Conservation (phyloP, 2,888 invertebrate genomes). For the Drosophila cognata region DNA sequence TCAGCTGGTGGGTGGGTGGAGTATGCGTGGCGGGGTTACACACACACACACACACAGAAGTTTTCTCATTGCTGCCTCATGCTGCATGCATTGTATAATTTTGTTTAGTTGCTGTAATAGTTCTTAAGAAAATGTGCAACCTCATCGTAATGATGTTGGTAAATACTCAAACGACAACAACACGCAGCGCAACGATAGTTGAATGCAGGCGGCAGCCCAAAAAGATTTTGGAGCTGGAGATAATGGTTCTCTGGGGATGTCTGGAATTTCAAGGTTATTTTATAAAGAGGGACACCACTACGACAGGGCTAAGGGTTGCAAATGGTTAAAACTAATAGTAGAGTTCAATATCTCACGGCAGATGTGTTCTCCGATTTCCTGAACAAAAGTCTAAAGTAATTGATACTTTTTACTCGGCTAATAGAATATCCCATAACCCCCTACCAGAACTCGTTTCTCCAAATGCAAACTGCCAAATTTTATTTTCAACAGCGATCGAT, state of each 20-base stretch:
- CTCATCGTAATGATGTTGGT: constrained; percentile 77
- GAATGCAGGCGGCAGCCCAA: constrained; percentile 22
- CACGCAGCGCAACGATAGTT: constrained; percentile 7
- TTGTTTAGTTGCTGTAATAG: constrained; percentile 74
- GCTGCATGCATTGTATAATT: constrained; percentile 63
- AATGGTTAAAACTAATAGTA: neutral
- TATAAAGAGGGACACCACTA: constrained; percentile 8
- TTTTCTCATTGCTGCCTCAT: constrained; percentile 19
- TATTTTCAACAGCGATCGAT: constrained; percentile 71
- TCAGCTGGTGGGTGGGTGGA: constrained; percentile 54
- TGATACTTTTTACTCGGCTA: constrained; percentile 57
- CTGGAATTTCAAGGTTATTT: constrained; percentile 62
- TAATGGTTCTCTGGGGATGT: constrained; percentile 61
- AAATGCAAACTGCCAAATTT: constrained; percentile 49
- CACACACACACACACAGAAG: constrained; percentile 1
- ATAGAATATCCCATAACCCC: constrained; percentile 8
- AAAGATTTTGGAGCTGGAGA: constrained; percentile 58
- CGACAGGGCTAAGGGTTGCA: constrained; percentile 35
- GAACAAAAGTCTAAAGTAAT: constrained; percentile 49
- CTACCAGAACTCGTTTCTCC: constrained; percentile 33
- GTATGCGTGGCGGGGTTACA: constrained; percentile 20
- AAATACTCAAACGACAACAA: constrained; percentile 52
- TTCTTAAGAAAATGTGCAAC: constrained; percentile 76
- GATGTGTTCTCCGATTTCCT: constrained; percentile 44
- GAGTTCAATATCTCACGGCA: constrained; percentile 22